Percentiles rank a stretch among this genome's conserved stretches.
These are phyloP conservation scores for Idaea dimidiata DNA, from an alignment of 2,888 invertebrate species.

Conservation along the genomic window DNA sequence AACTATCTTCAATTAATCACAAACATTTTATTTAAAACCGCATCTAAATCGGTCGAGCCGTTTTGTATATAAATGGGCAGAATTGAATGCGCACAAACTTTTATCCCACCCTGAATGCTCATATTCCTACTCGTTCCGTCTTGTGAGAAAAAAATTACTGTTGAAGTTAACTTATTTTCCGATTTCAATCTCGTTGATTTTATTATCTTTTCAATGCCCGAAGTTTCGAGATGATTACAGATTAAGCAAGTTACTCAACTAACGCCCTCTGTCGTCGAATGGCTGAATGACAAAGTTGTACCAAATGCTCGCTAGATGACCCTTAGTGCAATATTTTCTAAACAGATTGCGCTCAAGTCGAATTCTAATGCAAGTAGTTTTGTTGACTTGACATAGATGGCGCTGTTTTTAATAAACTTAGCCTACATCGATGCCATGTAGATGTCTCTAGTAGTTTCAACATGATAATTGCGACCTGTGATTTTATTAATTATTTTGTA, in stretches of 20 bases:
- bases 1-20: too few relatives aligned
- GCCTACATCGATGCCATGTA: constrained; percentile 9
- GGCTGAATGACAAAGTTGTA: constrained; percentile 10
- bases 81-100: too few relatives aligned
- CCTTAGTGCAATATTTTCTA: background rate
- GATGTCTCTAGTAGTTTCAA: constrained; percentile 25
- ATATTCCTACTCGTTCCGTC: too few relatives aligned
- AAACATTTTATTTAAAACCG: too few relatives aligned
- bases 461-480: background rate
- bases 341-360: background rate
- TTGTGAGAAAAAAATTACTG: too few relatives aligned
- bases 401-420: constrained; percentile 9
- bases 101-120: too few relatives aligned
- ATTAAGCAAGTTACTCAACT: background rate
- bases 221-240: background rate
- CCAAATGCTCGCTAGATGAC: background rate
- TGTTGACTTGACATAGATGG: constrained; percentile 14
- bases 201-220: too few relatives aligned
- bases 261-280: constrained; percentile 35
- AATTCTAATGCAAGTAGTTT: background rate
- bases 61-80: too few relatives aligned
- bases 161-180: too few relatives aligned
- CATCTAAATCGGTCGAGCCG: too few relatives aligned
- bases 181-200: too few relatives aligned
- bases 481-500: too few relatives aligned